Base-by-base conservation (phyloP, 1,140 invertebrate species). In the Cotesia glomerata region DNA sequence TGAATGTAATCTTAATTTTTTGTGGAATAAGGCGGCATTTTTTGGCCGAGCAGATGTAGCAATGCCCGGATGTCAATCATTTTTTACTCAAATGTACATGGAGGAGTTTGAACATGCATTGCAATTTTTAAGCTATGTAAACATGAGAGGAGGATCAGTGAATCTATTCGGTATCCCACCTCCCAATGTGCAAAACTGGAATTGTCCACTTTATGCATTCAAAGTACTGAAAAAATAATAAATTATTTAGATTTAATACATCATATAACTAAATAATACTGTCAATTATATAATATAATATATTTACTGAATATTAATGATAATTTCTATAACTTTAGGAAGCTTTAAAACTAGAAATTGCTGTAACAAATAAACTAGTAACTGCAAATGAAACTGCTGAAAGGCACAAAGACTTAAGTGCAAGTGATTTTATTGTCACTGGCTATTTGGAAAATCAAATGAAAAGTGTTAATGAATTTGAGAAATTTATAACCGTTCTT, bases 11-110 rank as follows among this genome's bases (percentile, higher is more conserved):
- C 2, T 61, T 39, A 59, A 16, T 34, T 64, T 35, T 54, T 3
- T 54, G 14, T 36, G 52, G 11, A 14, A 16, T 13, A 52, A 85
- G 83, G 81, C 83, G 63, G 76, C 74, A 54, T 84, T 83, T 76
- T 85, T 85, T n/a, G 78, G 82, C 16, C 76, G 81, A 16, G 81
- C 78, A 0, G 83, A 84, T 8, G 82, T 85, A 49, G 77, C 81
- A 16, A 74, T 85, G 32, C 78, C 79, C 0, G 82, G 84, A 3
- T 85, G 81, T 45, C 77, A 81, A 49, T 81, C 80, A 59, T 84
- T 80, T 72, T 84, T 85, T 62, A 76, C 76, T 5, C 82, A 85
- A 73, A 83, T 85, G 83, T 81, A 85, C 61, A 56, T 80, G 2
- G 84, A 85, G 34, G 83, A 85, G 58, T 74, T 81, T 35, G 70